Evolutionary conservation across 1,140 invertebrate species (phyloP).

Genomic region (Campoletis sonorensis): DNA sequence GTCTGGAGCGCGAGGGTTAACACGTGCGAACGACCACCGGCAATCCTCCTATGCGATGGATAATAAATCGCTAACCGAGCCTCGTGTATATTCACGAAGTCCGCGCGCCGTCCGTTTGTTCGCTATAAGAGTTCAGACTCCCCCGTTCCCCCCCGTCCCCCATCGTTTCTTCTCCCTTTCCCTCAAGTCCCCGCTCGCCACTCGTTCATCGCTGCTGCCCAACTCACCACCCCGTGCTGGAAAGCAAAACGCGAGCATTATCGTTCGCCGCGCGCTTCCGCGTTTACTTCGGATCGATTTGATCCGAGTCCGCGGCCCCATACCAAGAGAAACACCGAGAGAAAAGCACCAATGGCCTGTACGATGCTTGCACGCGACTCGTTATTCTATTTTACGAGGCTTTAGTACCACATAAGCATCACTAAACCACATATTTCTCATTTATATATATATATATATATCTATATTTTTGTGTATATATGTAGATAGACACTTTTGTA

Average conservation of each 20-base stretch:
- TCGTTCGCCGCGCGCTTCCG: constrained; percentile 50
- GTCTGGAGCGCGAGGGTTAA: constrained; percentile 38
- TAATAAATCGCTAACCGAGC: constrained; percentile 63
- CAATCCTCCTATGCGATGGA: constrained; percentile 51
- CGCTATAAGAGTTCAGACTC: constrained; percentile 1
- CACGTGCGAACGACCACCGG: constrained; percentile 49
- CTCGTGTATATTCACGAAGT: constrained; percentile 17
- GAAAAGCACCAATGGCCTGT: constrained; percentile 12
- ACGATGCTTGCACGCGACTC: constrained; percentile 39
- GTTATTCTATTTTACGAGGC: constrained; percentile 45
- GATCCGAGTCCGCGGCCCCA: constrained; percentile 57
- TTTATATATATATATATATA: neutral
- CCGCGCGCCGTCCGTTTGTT: constrained; percentile 11
- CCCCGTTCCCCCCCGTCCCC: too few relatives aligned
- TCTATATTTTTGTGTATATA: too few relatives aligned
- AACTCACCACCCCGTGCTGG: constrained; percentile 36
- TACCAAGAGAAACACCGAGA: neutral
- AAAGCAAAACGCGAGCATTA: constrained; percentile 58
- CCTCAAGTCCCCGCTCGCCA: neutral
- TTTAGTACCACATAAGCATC: neutral
- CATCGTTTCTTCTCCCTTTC: neutral
- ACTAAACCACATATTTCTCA: neutral
- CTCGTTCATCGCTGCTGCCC: neutral
- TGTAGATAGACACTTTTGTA: neutral
- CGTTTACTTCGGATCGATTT: constrained; percentile 61